Conservation (phyloP, 2,888 invertebrate species). For the Cerastis rubricosa region DNA sequence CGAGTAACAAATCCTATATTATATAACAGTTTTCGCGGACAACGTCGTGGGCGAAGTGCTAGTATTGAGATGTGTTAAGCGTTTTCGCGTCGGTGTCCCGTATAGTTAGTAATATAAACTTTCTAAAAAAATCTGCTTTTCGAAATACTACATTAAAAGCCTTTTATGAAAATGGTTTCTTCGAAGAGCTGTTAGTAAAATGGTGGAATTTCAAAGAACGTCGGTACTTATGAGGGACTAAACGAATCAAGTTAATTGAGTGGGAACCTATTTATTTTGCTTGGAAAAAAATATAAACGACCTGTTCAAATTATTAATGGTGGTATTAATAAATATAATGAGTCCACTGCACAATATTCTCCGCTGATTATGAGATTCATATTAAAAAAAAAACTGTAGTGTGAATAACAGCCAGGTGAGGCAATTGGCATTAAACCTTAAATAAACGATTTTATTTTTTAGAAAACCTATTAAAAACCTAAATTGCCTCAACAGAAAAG, state of each 20-base stretch:
- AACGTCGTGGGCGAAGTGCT: too few relatives aligned
- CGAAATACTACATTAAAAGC: neutral
- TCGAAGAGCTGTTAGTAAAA: slow-evolving; percentile 28
- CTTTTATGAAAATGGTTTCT: slow-evolving; percentile 23
- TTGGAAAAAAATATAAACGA: neutral
- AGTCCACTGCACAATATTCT: too few relatives aligned
- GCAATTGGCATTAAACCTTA: neutral
- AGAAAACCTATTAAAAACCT: neutral
- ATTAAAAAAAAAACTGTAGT: neutral
- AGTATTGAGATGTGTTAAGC: too few relatives aligned
- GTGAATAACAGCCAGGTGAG: neutral
- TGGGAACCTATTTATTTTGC: neutral
- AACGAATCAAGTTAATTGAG: slow-evolving; percentile 23
- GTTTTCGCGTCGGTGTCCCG: too few relatives aligned
- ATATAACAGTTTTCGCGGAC: too few relatives aligned
- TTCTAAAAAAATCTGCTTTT: neutral
- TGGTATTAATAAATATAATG: neutral
- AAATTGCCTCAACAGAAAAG: neutral
- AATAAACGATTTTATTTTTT: neutral
- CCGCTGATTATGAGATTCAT: too few relatives aligned
- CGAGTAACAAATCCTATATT: too few relatives aligned
- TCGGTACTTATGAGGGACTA: neutral
- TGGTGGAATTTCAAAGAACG: slow-evolving; percentile 6
- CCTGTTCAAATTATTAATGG: neutral
- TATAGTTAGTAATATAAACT: too few relatives aligned